A percentile compares a stretch with the other conserved stretches of the same genome.
Conservation (phyloP, 2,888 invertebrate genomes). For the Morpho deidamia region DNA sequence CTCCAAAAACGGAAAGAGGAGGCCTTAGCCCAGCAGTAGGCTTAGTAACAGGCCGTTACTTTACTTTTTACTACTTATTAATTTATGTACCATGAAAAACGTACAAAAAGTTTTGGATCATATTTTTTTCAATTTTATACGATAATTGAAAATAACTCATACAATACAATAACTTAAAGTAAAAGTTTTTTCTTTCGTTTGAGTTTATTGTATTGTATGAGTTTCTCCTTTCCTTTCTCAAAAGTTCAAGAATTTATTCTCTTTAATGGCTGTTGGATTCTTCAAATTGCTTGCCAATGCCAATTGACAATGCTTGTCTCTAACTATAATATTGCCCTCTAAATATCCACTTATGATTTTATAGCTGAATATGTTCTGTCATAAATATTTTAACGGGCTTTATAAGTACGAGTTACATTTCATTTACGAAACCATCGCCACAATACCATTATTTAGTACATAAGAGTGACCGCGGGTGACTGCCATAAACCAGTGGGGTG, state of each 20-base stretch:
- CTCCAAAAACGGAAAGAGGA: too few species aligned
- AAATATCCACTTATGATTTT: constrained; percentile 35
- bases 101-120: too few species aligned
- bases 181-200: too few species aligned
- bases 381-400: constrained; percentile 50
- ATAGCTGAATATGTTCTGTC: constrained; percentile 42
- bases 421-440: constrained; percentile 22
- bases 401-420: constrained; percentile 34
- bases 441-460: constrained; percentile 26
- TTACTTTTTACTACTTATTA: too few species aligned
- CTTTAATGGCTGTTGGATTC: constrained; percentile 1
- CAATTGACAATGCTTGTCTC: constrained; percentile 15
- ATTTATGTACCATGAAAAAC: too few species aligned
- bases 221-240: neutral
- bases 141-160: too few species aligned
- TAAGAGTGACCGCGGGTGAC: constrained; percentile 19
- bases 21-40: too few species aligned
- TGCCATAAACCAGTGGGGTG: constrained; percentile 15
- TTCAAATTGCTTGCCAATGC: constrained; percentile 11
- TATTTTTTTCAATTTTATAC: too few species aligned
- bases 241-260: constrained; percentile 15
- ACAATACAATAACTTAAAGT: too few species aligned
- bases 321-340: constrained; percentile 30
- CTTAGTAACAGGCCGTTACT: too few species aligned
- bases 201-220: too few species aligned